Base-by-base conservation (phyloP, 2,797 vertebrate genomes). In the Buphagus erythrorhynchus region DNA sequence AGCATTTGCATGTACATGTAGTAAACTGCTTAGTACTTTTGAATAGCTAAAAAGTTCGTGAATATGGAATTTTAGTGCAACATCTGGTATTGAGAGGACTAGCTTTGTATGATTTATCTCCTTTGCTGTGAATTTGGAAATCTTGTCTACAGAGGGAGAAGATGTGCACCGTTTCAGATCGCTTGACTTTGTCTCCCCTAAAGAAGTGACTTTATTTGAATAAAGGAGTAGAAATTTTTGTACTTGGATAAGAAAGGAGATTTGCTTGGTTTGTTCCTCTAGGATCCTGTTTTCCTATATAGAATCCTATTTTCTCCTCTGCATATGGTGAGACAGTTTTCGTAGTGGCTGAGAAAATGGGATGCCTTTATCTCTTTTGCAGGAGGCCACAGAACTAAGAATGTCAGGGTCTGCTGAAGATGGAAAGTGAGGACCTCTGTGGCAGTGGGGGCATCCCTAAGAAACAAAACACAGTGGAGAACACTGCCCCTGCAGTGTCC, bases 291-390 rank as follows among this genome's bases (percentile, higher is more conserved):
- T 82, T 73, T 71, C 33, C 38, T 38, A 38, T 38, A 38, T 6
- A 11, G 45, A 33, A 35, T 79, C 35, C 8, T 20, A 0, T 71
- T 82, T 73, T 71, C 33, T 36, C 14, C 33, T 77, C 36, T 0
- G 0, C 28, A 3, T 9, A 5, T 0, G 4, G 31, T 36, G 33
- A 40, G 25, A 24, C 4, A 13, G 7, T 55, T 73, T 74, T 68
- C 45, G 46, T 36, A 24, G 25, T 9, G 36, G 66, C 46, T 36
- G 67, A 55, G 51, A 29, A 86, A 67, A 57, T 6, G 20, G 31
- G 46, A 71, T 79, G 21, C 33, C 4, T 69, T 74, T 31, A 2
- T 16, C 2, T 31, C 26, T 43, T 21, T n/a, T 24, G 40, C 35
- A 29, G 75, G 65, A 79, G 62, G 48, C 59, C 16, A 15, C 31